Evolutionary conservation across 2,113 vertebrate species (phyloP).

Genomic region (Hydrochoerus hydrochaeris): DNA sequence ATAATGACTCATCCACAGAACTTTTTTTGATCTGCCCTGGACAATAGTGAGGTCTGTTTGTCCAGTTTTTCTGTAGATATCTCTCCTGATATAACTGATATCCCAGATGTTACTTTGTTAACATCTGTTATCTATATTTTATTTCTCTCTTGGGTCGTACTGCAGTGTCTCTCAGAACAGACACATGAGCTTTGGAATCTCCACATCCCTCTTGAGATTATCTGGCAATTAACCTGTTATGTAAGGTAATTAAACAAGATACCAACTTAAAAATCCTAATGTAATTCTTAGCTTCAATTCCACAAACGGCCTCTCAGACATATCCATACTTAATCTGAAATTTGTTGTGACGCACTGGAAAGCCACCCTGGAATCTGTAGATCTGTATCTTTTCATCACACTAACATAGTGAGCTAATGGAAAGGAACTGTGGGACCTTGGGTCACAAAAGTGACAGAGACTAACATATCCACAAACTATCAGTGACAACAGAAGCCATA

Average conservation of each 20-base stretch:
- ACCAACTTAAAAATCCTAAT: not conserved
- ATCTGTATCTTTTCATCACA: not conserved
- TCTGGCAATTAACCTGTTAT: not conserved
- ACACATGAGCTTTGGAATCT: not conserved
- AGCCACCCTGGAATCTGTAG: not conserved
- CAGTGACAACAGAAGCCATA: not conserved
- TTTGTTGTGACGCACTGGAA: not conserved
- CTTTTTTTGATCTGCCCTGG: not conserved
- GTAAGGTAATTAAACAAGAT: constrained; percentile 13
- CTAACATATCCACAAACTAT: not conserved
- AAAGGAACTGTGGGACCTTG: not conserved
- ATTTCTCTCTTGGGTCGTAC: not conserved
- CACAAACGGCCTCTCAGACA: not conserved
- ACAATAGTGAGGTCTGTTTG: not conserved
- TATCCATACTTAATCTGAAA: not conserved
- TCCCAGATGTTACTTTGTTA: not conserved
- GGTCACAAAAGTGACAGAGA: not conserved
- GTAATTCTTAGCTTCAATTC: not conserved
- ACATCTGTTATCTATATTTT: not conserved
- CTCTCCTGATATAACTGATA: not conserved
- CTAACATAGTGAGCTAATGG: not conserved
- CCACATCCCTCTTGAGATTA: not conserved
- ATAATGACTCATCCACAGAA: not conserved
- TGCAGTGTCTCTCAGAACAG: not conserved
- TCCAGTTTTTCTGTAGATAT: not conserved